Conservation (phyloP, 2,888 invertebrate genomes). For the Drosophila niveifrons region DNA sequence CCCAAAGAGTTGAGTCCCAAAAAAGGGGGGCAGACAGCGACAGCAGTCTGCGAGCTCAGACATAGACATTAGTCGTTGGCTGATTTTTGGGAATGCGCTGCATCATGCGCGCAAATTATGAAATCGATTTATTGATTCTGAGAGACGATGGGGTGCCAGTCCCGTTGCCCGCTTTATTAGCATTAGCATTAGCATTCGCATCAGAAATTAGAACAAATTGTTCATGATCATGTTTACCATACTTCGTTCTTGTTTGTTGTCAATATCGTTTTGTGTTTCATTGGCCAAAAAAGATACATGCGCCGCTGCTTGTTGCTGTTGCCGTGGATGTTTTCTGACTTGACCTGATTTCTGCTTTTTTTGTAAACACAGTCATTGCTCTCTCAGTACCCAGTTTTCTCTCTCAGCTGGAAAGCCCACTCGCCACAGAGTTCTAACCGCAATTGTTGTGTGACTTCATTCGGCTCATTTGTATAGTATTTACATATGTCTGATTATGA, state of each 20-base stretch:
- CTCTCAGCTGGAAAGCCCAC: conserved; percentile 46
- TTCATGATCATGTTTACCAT: conserved; percentile 61
- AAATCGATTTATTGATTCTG: conserved; percentile 42
- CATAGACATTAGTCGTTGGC: conserved; percentile 16
- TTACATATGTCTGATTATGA: conserved; percentile 14
- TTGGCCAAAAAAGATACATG: conserved; percentile 25
- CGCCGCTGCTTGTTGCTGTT: conserved; percentile 35
- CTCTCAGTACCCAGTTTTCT: background rate
- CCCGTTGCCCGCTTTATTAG: conserved; percentile 36
- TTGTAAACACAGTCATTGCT: conserved; percentile 27
- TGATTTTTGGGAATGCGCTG: conserved; percentile 68
- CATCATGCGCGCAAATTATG: conserved; percentile 67
- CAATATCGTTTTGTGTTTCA: conserved; percentile 37
- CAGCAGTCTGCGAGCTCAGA: background rate
- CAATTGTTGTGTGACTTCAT: conserved; percentile 27
- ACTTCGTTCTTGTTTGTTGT: conserved; percentile 29
- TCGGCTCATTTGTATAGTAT: conserved; percentile 17
- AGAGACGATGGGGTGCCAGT: conserved; percentile 15
- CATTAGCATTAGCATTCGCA: conserved; percentile 16
- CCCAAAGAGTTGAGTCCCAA: conserved; percentile 25
- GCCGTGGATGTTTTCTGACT: conserved; percentile 12
- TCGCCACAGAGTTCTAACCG: conserved; percentile 48
- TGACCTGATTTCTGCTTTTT: conserved; percentile 52
- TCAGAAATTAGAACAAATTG: conserved; percentile 76
- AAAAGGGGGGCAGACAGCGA: conserved; percentile 30